Evolutionary conservation across 2,888 invertebrate species (phyloP).

Genomic region (Exocentrus adspersus): DNA sequence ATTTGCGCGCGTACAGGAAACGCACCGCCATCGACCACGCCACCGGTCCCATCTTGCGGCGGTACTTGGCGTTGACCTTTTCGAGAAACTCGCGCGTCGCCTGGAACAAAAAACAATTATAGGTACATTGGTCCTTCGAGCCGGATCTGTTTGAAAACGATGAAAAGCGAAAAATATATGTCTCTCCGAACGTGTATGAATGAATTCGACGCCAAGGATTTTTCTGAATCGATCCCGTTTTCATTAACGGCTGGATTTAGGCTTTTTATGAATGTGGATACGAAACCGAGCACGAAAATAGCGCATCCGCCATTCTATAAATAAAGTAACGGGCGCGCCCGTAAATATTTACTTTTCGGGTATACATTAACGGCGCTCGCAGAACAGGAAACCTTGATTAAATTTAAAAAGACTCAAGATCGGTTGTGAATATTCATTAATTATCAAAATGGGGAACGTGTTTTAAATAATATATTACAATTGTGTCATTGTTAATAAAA

Average conservation of each 20-base stretch:
- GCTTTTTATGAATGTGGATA: too few relatives aligned
- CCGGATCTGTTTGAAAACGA: too few relatives aligned
- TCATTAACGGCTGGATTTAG: too few relatives aligned
- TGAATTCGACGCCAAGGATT: too few relatives aligned
- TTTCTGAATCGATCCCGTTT: too few relatives aligned
- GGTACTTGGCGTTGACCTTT: conserved; percentile 73
- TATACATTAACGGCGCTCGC: not conserved
- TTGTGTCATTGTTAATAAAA: too few relatives aligned
- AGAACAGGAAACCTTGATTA: conserved; percentile 12
- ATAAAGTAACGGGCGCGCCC: not conserved
- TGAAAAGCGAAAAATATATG: too few relatives aligned
- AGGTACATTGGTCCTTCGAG: too few relatives aligned
- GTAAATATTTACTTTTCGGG: conserved; percentile 12
- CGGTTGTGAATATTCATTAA: not conserved
- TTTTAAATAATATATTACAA: too few relatives aligned
- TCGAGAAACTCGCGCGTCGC: conserved; percentile 85
- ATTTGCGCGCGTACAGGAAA: conserved; percentile 93
- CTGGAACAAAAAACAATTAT: conserved; percentile 65
- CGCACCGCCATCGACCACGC: conserved; percentile 91
- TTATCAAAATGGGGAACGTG: too few relatives aligned
- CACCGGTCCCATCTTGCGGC: conserved; percentile 68
- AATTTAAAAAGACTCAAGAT: not conserved
- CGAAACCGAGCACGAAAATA: too few relatives aligned
- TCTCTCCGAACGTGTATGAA: too few relatives aligned
- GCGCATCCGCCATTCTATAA: conserved; percentile 11